Base-by-base conservation (phyloP, 2,113 vertebrate genomes). In the Lasiurus borealis region DNA sequence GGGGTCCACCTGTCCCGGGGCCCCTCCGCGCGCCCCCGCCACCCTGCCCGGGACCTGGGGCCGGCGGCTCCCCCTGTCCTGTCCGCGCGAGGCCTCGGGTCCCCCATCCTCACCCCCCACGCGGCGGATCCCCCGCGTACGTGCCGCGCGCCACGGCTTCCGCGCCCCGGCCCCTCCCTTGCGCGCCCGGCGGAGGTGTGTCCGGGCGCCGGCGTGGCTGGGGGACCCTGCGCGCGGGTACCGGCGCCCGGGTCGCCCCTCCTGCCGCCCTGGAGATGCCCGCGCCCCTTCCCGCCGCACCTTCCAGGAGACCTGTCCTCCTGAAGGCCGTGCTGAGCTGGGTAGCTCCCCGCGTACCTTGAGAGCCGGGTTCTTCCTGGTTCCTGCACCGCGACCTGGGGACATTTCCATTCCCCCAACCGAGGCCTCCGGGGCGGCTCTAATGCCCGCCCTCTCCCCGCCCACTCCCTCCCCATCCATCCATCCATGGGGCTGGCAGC, bases 61-160 rank as follows among this genome's bases (percentile, higher is more conserved):
- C 8, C 59, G 3, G 48, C 31, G 7, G 2, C 2, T 34, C 8
- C 27, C 27, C 40, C 40, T 40, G 40, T 40, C 40, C 11, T 0
- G 4, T 21, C 8, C 0, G 23, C 29, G 13, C 36, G 10, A 6
- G 44, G 57, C 72, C 31, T 14, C 9, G 19, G 7, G 50, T 12
- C 40, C 78, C 80, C 36, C 5, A 9, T 78, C 64, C 73, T 15
- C 40, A 40, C 40, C 87, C 86, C 86, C n/a, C 21, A 3, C 23
- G 71, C 36, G 15, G 21, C 19, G 5, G 31, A 69, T 73, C 31
- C 52, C 57, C 18, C 23, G 88, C 92, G 54, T 95, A 90, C 97
- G 97, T 97, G 97, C 96, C 5, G 36, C 78, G 0, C 80, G 75
- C 46, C 95, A 93, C 90, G 93, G 59, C 72, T 69, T 54, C 80